phyloP scores from a whole-genome alignment of 2,113 vertebrate species.

The Porphyrio hochstetteri region DNA sequence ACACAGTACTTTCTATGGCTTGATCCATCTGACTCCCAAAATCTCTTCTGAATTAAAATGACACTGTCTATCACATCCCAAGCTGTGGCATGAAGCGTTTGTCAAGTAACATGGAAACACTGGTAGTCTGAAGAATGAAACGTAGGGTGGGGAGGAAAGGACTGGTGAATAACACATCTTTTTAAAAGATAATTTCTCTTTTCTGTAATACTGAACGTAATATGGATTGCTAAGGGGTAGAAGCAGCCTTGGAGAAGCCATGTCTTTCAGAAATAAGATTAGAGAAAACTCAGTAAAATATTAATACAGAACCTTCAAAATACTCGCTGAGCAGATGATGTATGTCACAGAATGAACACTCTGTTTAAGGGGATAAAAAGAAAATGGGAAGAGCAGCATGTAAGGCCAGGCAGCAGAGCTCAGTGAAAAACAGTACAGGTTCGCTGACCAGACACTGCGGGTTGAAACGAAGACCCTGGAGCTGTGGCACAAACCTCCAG shows the following conservation, averaged over 20 bases:
- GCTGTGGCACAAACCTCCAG: background rate
- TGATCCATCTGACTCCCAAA: background rate
- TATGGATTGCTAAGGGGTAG: background rate
- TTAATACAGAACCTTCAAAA: conserved; percentile 31
- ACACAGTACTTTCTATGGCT: background rate
- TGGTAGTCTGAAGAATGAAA: background rate
- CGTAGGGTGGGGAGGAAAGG: background rate
- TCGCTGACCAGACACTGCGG: background rate
- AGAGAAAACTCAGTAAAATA: conserved; percentile 51
- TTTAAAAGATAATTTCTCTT: background rate
- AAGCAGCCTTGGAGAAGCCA: background rate
- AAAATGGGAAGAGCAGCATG: background rate
- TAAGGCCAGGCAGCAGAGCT: background rate
- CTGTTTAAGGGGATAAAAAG: background rate
- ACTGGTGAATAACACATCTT: background rate
- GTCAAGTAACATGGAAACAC: background rate
- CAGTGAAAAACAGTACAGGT: background rate
- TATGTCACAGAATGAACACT: background rate
- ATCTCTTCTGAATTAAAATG: conserved; percentile 33
- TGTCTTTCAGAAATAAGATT: conserved; percentile 10
- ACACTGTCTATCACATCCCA: conserved; percentile 10
- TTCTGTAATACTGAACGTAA: background rate
- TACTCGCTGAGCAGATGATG: background rate
- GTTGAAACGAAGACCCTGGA: background rate
- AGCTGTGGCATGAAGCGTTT: conserved; percentile 14